Evolutionary conservation across 2,888 invertebrate genomes (phyloP), one percentile per base, ranked within the genome.

Genomic region (Notocelia uddmanniana): DNA sequence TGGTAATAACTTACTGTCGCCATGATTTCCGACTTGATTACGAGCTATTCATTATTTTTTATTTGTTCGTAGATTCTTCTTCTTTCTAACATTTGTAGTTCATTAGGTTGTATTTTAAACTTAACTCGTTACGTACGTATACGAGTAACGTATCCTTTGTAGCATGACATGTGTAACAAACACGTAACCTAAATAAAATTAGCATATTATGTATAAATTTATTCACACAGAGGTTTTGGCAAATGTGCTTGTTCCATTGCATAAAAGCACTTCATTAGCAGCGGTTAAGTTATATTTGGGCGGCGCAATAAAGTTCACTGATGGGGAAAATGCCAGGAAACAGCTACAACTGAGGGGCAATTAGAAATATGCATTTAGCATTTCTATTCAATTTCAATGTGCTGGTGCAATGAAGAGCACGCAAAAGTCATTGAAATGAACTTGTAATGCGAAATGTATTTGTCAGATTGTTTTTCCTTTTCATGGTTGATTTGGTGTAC

Each of bases 261-360:
- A 70, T 70, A 70, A 66, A 59, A 70, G 58, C 70, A 59, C 64
- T 70, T 70, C 58, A 70, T 70, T 70, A 66, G 66, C 58, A 57
- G 64, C 41, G 64, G 58, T 50, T 66, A 50, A 63, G 57, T 50
- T 69, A 54, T 62, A 70, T 64, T 63, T 23, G 69, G 37, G 50
- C 37, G 59, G 45, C 41, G 52, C 48, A 26, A 31, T 70, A 59
- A 66, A 66, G 52, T 41, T 31, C 10, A 37, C 13, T 57, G 55
- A 18, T 54, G 60, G 48, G 10, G 69, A 34, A 50, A 62, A 57
- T 64, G 50, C 45, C 34, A 58, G 26, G 19, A 19, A 60, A 41
- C 58, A 50, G 37, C n/a, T 31, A 52, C 5, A 19, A 19, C 41
- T 48, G 37, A 37, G 13, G 64, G 52, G 23, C 10, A n/a, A 26